A percentile compares a stretch with the other conserved stretches of the same genome.
phyloP scores from a whole-genome alignment of 2,888 invertebrate genomes.

The Cantharis rufa region DNA sequence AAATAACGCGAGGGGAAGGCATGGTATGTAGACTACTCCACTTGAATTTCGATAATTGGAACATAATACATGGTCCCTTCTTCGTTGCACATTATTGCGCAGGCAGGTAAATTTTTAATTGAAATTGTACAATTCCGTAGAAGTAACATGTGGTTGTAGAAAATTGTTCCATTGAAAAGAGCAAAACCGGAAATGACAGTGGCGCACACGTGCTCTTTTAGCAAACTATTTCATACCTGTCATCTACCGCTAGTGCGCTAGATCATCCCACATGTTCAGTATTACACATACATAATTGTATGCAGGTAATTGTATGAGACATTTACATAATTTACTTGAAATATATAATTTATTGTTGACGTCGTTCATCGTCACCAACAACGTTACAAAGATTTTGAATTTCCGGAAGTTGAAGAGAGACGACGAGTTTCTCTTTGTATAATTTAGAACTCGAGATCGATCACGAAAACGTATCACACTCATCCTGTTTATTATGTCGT shows the following conservation, averaged over 20 bases:
- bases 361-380: not conserved
- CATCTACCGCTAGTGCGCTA: conserved; percentile 43
- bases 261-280: conserved; percentile 26
- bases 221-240: conserved; percentile 47
- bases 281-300: not conserved
- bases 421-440: not conserved
- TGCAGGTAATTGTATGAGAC: not conserved
- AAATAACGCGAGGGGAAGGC: not conserved
- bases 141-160: conserved; percentile 18
- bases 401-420: not conserved
- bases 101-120: conserved; percentile 14
- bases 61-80: not conserved
- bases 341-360: not conserved
- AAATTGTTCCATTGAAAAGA: conserved; percentile 25
- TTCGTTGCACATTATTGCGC: not conserved
- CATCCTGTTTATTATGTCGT: conserved; percentile 23
- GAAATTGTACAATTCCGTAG: conserved; percentile 1
- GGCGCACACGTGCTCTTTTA: conserved; percentile 47
- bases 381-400: not conserved
- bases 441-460: not conserved
- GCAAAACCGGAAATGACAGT: conserved; percentile 42
- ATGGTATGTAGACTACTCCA: not conserved
- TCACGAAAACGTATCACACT: conserved; percentile 1
- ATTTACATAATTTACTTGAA: not conserved
- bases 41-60: not conserved